Conservation (phyloP, 2,888 invertebrate genomes). For the Limenitis camilla region DNA sequence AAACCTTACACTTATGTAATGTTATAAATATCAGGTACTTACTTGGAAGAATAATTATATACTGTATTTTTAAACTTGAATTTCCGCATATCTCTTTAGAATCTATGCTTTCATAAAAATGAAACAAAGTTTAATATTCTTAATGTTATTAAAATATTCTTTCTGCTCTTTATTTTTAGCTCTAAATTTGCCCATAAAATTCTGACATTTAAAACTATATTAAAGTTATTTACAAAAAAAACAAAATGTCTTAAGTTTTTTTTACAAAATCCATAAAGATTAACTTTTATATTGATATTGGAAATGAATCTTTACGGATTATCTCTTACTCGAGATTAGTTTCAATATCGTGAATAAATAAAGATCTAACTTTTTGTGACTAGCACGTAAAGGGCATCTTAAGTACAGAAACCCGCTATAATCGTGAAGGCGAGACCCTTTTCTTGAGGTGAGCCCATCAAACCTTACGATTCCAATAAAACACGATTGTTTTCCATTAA, state of each 20-base stretch:
- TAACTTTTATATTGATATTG: slow-evolving; percentile 8
- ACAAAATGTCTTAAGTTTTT: no score
- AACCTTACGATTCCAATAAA: slow-evolving; percentile 70
- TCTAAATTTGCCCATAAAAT: no score
- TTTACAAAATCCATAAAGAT: not conserved
- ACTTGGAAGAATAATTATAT: no score
- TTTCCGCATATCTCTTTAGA: no score
- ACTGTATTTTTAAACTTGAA: no score
- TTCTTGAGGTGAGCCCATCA: slow-evolving; percentile 67
- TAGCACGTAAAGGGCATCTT: slow-evolving; percentile 57
- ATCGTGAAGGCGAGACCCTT: slow-evolving; percentile 60
- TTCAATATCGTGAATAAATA: slow-evolving; percentile 27
- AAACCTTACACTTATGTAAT: not conserved
- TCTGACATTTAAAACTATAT: no score
- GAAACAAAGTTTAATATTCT: no score
- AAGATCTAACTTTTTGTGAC: slow-evolving; percentile 56
- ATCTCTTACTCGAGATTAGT: slow-evolving; percentile 14
- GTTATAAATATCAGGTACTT: no score
- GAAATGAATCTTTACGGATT: slow-evolving; percentile 11
- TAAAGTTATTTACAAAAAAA: no score
- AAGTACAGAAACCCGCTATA: slow-evolving; percentile 63
- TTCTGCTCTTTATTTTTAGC: no score
- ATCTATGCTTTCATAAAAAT: no score
- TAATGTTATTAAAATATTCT: no score
- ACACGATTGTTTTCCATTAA: slow-evolving; percentile 73